phyloP scores from a whole-genome alignment of 92 coral and sea anemone species.

The Palythoa heliodiscus region DNA sequence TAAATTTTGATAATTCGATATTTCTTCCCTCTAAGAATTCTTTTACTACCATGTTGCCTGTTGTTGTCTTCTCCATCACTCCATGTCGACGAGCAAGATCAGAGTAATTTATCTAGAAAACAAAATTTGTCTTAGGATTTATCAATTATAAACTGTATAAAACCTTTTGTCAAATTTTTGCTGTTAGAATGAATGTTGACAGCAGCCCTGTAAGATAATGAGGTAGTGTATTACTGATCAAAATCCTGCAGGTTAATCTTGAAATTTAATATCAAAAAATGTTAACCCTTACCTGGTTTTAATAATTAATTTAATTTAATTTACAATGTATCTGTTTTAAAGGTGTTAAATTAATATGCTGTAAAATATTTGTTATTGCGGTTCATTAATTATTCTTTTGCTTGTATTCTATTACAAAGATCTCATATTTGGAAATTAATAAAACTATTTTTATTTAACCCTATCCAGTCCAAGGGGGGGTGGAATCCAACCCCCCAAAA shows the following conservation, averaged over 20 bases:
- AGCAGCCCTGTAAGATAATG: slow-evolving; percentile 1
- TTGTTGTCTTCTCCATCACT: slow-evolving; percentile 31
- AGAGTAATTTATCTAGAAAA: slow-evolving; percentile 36
- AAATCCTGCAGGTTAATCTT: slow-evolving; percentile 9
- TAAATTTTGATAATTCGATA: slow-evolving; percentile 39
- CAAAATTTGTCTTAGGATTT: slow-evolving; percentile 5
- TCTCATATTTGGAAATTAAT: too few species aligned
- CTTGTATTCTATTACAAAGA: too few species aligned
- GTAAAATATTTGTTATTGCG: too few species aligned
- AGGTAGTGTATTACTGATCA: slow-evolving; percentile 21
- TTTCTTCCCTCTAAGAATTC: slow-evolving; percentile 33
- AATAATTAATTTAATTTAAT: background rate
- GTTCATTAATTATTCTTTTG: too few species aligned
- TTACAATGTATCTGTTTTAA: too few species aligned
- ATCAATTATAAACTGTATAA: background rate
- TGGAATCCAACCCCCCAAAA: too few species aligned
- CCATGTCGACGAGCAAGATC: slow-evolving; percentile 52
- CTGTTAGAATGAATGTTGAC: background rate
- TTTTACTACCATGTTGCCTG: slow-evolving; percentile 52
- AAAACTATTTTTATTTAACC: too few species aligned
- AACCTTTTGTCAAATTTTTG: slow-evolving; percentile 7
- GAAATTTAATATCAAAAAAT: background rate
- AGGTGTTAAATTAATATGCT: too few species aligned
- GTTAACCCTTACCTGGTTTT: slow-evolving; percentile 13
- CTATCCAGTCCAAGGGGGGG: too few species aligned